Conservation (phyloP, 2,113 vertebrate species). For the Amphilophus citrinellus region DNA sequence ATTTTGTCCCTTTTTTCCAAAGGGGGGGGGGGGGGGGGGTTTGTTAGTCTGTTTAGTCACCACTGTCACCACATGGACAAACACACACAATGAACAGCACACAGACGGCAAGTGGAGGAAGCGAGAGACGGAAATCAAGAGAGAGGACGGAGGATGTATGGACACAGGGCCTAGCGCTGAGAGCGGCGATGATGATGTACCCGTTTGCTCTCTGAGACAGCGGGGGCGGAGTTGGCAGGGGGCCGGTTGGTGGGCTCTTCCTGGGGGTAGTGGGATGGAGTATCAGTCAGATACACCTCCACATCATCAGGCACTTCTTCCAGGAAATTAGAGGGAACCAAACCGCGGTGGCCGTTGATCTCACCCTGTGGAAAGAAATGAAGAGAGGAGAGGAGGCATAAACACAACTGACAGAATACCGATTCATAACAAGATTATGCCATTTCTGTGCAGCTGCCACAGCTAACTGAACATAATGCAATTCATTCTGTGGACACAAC, state of each 20-base stretch:
- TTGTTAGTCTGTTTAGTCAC: conserved; percentile 77
- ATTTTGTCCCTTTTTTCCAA: conserved; percentile 50
- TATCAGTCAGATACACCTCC: conserved; percentile 95
- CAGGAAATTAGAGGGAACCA: conserved; percentile 97
- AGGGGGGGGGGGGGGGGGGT: neutral
- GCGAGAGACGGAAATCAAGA: conserved; percentile 80
- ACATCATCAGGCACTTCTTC: conserved; percentile 88
- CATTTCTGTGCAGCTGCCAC: neutral
- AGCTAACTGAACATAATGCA: neutral
- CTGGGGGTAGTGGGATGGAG: conserved; percentile 83
- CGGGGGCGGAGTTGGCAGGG: conserved; percentile 57
- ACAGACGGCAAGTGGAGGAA: conserved; percentile 81
- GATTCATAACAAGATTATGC: neutral
- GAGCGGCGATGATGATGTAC: conserved; percentile 85
- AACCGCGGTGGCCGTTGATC: conserved; percentile 90
- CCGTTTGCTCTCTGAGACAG: conserved; percentile 81
- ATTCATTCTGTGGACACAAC: neutral
- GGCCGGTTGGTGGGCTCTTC: conserved; percentile 78
- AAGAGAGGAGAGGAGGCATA: neutral
- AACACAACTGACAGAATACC: neutral
- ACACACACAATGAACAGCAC: conserved; percentile 82
- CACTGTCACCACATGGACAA: conserved; percentile 79
- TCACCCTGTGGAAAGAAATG: conserved; percentile 83
- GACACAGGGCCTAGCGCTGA: conserved; percentile 85
- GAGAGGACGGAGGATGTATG: conserved; percentile 82